Percentiles rank a stretch among this genome's conserved stretches.
Evolutionary conservation across 2,797 vertebrate genomes (phyloP).

Genomic region (Cirrhinus mrigala): DNA sequence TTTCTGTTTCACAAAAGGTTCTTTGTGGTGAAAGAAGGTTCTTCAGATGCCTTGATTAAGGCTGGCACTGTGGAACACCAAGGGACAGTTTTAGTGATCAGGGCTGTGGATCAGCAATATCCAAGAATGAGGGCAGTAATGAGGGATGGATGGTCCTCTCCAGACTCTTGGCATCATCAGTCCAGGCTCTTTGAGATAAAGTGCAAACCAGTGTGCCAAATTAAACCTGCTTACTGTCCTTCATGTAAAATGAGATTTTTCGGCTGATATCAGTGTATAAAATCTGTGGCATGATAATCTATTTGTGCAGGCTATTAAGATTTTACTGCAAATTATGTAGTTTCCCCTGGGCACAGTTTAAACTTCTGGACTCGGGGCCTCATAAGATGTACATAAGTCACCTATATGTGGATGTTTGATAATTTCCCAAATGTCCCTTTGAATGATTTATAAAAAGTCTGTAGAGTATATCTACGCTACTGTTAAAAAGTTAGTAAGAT

Average conservation of each 20-base stretch:
- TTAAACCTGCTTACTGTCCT: slow-evolving; percentile 10
- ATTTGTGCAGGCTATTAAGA: slow-evolving; percentile 10
- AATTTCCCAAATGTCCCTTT: slow-evolving; percentile 5
- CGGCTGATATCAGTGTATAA: not conserved
- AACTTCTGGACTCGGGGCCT: not conserved
- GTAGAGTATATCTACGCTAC: not conserved
- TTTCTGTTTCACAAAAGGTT: too few relatives aligned
- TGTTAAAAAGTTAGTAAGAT: not conserved
- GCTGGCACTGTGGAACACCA: slow-evolving; percentile 18
- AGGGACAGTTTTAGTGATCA: slow-evolving; percentile 42
- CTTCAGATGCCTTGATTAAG: too few relatives aligned
- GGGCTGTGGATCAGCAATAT: slow-evolving; percentile 32
- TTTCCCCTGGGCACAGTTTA: not conserved
- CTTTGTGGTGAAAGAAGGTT: too few relatives aligned
- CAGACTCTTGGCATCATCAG: slow-evolving; percentile 9
- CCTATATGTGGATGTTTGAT: slow-evolving; percentile 12
- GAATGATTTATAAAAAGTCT: not conserved
- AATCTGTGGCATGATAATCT: not conserved
- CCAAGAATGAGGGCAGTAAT: slow-evolving; percentile 11
- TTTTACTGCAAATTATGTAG: not conserved
- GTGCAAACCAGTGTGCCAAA: slow-evolving; percentile 15
- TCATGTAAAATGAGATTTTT: slow-evolving; percentile 2
- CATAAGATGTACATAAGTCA: not conserved
- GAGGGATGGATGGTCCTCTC: slow-evolving; percentile 26
- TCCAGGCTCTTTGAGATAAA: slow-evolving; percentile 8